Base-by-base conservation (phyloP, 2,888 invertebrate genomes). In the Drosophila prostipennis region DNA sequence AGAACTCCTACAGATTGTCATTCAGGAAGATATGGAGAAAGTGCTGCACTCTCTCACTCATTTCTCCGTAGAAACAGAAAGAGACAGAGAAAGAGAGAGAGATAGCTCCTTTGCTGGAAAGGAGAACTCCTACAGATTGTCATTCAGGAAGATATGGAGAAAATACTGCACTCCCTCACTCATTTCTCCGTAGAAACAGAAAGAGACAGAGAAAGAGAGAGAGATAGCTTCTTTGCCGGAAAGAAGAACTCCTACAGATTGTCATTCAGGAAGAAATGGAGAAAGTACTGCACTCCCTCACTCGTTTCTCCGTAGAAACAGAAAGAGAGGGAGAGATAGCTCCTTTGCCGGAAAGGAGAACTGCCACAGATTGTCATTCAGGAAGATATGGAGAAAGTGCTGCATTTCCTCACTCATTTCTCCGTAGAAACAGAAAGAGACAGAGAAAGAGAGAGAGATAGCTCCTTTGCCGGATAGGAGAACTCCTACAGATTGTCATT, bases 251-350 rank as follows among this genome's bases (percentile, higher is more conserved):
- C 54, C 43, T 19, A 13, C 10, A 37, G 63, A 26, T 49, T 72
- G 70, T 72, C 70, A 70, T 72, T 70, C 34, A 34, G n/a, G 16
- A 13, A 40, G 32, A n/a, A 2, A n/a, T 2, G 11, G 4, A n/a
- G 32, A 10, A 14, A 45, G 42, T 6, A 10, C 26, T 26, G 32
- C 10, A 11, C 45, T 43, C 23, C 16, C 14, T 19, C 10, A 10
- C 7, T 29, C 16, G 7, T 42, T 16, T 42, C 11, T 10, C 16
- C 8, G 13, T 5, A 10, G 1, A 5, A 8, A 3, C 2, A 19
- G 19, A 19, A 3, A 19, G 19, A n/a, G n/a, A n/a, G n/a, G n/a
- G n/a, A n/a, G n/a, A n/a, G 75, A 74, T 74, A 63, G 54, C 75
- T 70, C 23, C 51, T 37, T 29, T 40, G 26, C 19, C 34, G 32